Evolutionary conservation across 2,113 vertebrate genomes (phyloP).

Genomic region (Vanacampus margaritifer): DNA sequence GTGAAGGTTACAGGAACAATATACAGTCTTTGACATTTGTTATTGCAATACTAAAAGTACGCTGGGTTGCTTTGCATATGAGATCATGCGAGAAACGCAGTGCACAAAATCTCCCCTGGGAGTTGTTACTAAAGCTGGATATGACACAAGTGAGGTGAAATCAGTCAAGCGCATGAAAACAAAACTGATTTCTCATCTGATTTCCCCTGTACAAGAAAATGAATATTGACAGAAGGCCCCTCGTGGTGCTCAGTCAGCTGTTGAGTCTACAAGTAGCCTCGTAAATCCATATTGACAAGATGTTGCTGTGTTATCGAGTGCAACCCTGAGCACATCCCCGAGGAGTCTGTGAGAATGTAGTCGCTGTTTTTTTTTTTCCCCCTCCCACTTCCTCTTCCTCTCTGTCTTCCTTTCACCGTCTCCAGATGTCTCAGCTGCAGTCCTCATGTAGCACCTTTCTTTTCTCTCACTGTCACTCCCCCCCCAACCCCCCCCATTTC

Average conservation of each 20-base stretch:
- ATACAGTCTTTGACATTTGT: too few species aligned
- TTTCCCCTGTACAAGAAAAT: conserved; percentile 43
- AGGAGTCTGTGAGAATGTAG: conserved; percentile 1
- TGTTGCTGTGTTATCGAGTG: not conserved
- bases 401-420: conserved; percentile 19
- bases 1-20: too few species aligned
- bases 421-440: conserved; percentile 51
- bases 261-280: conserved; percentile 31
- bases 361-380: not conserved
- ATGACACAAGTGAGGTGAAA: conserved; percentile 1
- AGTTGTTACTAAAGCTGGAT: not conserved
- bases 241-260: conserved; percentile 43
- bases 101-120: not conserved
- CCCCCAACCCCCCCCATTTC: too few species aligned
- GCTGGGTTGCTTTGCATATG: not conserved
- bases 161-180: not conserved
- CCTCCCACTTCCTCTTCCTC: not conserved
- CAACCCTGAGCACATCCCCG: conserved; percentile 8
- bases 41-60: not conserved
- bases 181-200: not conserved
- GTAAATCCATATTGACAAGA: conserved; percentile 51
- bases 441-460: conserved; percentile 42
- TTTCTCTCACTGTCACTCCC: conserved; percentile 32
- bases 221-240: conserved; percentile 53
- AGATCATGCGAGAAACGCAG: not conserved